Percentiles rank a stretch among this genome's conserved stretches.
phyloP scores from a whole-genome alignment of 2,888 invertebrate species.

The Leptinotarsa peninsularis region DNA sequence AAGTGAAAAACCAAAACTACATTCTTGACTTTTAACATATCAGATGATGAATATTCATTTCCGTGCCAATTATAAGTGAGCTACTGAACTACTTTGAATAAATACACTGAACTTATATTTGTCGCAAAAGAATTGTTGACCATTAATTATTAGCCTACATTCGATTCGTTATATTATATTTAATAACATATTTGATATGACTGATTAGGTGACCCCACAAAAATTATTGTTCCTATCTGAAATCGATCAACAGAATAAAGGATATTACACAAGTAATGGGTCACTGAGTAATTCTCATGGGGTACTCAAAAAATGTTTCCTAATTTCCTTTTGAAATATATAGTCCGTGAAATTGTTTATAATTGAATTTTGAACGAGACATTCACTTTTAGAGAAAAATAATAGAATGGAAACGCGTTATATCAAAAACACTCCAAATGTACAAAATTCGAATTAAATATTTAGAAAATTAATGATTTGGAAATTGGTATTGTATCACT shows the following conservation, averaged over 20 bases:
- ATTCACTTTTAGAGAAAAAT: not conserved
- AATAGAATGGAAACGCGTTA: not conserved
- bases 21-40: slow-evolving; percentile 3
- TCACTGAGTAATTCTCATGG: not conserved
- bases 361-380: not conserved
- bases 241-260: not conserved
- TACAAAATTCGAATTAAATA: not conserved
- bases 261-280: slow-evolving; percentile 7
- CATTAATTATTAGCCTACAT: not conserved
- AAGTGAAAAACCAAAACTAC: not conserved
- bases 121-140: not conserved
- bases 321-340: not conserved
- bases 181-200: not conserved
- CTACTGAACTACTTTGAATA: not conserved
- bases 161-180: not conserved
- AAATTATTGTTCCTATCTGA: not conserved
- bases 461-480: too few species aligned
- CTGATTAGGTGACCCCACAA: not conserved
- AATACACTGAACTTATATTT: not conserved
- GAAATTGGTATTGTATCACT: too few species aligned
- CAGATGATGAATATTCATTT: slow-evolving; percentile 2
- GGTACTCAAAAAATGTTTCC: not conserved
- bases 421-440: not conserved
- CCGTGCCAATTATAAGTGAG: not conserved
- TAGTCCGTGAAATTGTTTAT: slow-evolving; percentile 6